Base-by-base conservation (phyloP, 1,140 invertebrate genomes). In the Diuraphis noxia region DNA sequence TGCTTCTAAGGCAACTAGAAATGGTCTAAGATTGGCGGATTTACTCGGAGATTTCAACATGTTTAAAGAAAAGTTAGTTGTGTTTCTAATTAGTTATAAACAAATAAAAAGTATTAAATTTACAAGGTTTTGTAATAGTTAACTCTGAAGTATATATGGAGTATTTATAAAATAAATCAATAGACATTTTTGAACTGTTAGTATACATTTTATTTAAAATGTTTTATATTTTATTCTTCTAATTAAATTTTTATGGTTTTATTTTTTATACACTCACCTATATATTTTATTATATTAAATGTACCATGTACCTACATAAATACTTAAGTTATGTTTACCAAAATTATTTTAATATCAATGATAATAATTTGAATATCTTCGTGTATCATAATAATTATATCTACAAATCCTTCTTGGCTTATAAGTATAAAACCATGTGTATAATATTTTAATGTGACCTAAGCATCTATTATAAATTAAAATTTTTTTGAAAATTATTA, bases 1-100 rank as follows among this genome's bases (percentile, higher is more conserved):
- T 94, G 98, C 99, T 1, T 98, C 97, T 38, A 99, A 99, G 94
- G 99, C 98, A 19, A 97, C 97, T 6, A 96, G 98, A 93, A 99
- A 97, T 94, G 98, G 98, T 5, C 95, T 99, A 81, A 95, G 98
- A 92, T 96, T 99, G 81, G 97, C 97, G 88, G 99, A 99, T 94
- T 95, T 99, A 30, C 94, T 99, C n/a, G 98, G 97, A 1, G 97
- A 99, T 94, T 99, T 97, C 94, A 95, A 95, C 63, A 94, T 96
- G 87, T 99, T 99, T 94, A 95, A 96, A 92, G 96, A 97, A 93
- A 99, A 98, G 97, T 97, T 94, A 95, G 95, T 94, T 92, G 1
- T 63, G n/a, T 72, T n/a, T 91, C 4, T n/a, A n/a, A n/a, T 72
- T 72, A 72, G 72, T 79, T n/a, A n/a, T n/a, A 92, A 43, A 90